A percentile compares a stretch with the other conserved stretches of the same genome.
phyloP scores from a whole-genome alignment of 2,888 invertebrate genomes.

The Tupiocoris notatus region DNA sequence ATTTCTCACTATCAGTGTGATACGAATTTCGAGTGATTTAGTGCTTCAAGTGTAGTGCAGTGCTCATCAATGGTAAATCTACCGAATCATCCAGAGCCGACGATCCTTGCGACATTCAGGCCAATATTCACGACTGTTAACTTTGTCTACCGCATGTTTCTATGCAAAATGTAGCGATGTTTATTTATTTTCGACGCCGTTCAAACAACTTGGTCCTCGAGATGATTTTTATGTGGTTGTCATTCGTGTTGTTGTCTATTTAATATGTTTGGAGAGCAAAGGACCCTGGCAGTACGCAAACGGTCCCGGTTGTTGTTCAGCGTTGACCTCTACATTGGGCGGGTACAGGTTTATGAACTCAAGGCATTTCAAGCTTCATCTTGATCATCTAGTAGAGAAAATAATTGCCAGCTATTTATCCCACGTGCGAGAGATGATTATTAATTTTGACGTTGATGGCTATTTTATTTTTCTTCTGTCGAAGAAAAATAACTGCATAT shows the following conservation, averaged over 20 bases:
- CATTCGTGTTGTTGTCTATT: neutral
- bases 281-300: neutral
- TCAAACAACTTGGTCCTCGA: constrained; percentile 29
- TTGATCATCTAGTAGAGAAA: too few relatives aligned
- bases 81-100: neutral
- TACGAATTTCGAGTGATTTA: constrained; percentile 13
- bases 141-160: neutral
- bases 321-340: neutral
- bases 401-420: too few relatives aligned
- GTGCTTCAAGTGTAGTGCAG: constrained; percentile 34
- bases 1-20: neutral
- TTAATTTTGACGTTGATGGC: too few relatives aligned
- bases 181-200: neutral
- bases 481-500: too few relatives aligned
- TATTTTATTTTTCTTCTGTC: too few relatives aligned
- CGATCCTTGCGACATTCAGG: constrained; percentile 27
- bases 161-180: neutral
- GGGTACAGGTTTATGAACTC: too few relatives aligned
- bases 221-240: neutral
- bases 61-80: constrained; percentile 36
- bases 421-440: too few relatives aligned
- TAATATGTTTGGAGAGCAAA: neutral
- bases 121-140: constrained; percentile 12
- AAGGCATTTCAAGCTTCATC: too few relatives aligned
- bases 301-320: neutral